A percentile compares a stretch with the other conserved stretches of the same genome.
phyloP scores from a whole-genome alignment of 92 coral and sea anemone genomes.

The Siderastrea radians region DNA sequence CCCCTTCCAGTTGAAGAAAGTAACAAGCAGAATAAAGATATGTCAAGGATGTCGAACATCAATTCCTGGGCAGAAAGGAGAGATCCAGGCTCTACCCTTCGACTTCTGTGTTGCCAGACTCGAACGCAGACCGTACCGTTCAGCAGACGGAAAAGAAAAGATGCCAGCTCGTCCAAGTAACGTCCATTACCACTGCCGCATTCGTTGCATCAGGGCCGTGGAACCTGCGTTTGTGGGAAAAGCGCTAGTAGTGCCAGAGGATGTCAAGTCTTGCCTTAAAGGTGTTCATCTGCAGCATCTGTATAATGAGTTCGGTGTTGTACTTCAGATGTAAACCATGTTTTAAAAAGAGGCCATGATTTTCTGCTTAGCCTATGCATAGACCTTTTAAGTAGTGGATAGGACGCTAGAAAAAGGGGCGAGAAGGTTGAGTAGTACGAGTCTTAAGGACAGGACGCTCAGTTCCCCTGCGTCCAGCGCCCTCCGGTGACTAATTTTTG shows the following conservation, averaged over 20 bases:
- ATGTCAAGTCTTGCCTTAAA: constrained; percentile 9
- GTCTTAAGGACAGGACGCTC: too few species aligned
- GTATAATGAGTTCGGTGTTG: constrained; percentile 34
- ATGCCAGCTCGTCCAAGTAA: constrained; percentile 23
- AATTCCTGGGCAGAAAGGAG: constrained; percentile 25
- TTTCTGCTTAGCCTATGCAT: too few species aligned
- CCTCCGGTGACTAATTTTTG: too few species aligned
- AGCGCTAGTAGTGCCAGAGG: constrained; percentile 29
- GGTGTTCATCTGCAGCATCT: constrained; percentile 12
- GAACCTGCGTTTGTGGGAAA: constrained; percentile 43
- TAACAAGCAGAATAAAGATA: constrained; percentile 23
- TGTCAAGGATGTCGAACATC: constrained; percentile 66
- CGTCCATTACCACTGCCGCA: constrained; percentile 26
- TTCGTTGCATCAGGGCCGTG: constrained; percentile 33
- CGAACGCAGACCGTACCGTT: constrained; percentile 32
- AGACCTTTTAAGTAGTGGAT: too few species aligned
- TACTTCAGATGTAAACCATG: too few species aligned
- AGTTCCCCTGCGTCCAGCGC: too few species aligned
- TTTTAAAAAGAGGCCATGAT: too few species aligned
- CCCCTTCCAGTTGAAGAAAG: constrained; percentile 15
- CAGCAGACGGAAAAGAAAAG: constrained; percentile 21
- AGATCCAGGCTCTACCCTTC: constrained; percentile 44
- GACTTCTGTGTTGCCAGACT: constrained; percentile 45
- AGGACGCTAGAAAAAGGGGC: too few species aligned
- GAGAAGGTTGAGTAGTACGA: too few species aligned